Base-by-base conservation (phyloP, 2,113 vertebrate species). In the Lynx canadensis region DNA sequence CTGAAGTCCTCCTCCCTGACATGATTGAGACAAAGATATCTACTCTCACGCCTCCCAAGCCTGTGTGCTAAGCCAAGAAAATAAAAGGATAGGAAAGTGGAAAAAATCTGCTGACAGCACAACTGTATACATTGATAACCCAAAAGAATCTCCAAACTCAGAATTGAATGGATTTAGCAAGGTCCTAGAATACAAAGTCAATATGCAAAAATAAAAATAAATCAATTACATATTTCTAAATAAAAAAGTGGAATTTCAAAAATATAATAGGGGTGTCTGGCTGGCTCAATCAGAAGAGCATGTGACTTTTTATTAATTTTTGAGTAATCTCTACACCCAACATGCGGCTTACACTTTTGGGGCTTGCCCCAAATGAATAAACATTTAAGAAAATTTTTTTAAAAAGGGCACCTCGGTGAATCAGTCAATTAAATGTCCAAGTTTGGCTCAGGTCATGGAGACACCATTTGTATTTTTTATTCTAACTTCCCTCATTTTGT, bases 161-260 rank as follows among this genome's bases (percentile, higher is more conserved):
- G 95, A 69, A 95, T 81, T 93, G 55, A 86, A 33, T 78, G 60
- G 82, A 88, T 68, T 97, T 93, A 84, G 52, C 41, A 93, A 79
- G 27, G 48, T 63, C 69, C 93, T 4, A 78, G 88, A 88, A 81
- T 80, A 81, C 38, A 82, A 57, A 92, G 38, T 95, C 65, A 60
- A 31, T 60, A 65, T 38, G n/a, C 8, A 7, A n/a, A 50, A 50
- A 45, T 45, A 45, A 57, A 52, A 4, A 52, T 19, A 91, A 78
- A n/a, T 63, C 38, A 65, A 78, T 74, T 73, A 33, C 4, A 0
- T 94, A 4, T 95, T 88, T 89, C 55, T 65, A 78, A 33, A 66
- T 82, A 93, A 65, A 74, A 89, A 85, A 95, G 71, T 66, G 14
- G 95, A 82, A 52, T 90, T 95, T 91, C 1, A 91, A 93, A 93